Conservation (phyloP, 2,113 vertebrate species). For the Mastomys coucha region DNA sequence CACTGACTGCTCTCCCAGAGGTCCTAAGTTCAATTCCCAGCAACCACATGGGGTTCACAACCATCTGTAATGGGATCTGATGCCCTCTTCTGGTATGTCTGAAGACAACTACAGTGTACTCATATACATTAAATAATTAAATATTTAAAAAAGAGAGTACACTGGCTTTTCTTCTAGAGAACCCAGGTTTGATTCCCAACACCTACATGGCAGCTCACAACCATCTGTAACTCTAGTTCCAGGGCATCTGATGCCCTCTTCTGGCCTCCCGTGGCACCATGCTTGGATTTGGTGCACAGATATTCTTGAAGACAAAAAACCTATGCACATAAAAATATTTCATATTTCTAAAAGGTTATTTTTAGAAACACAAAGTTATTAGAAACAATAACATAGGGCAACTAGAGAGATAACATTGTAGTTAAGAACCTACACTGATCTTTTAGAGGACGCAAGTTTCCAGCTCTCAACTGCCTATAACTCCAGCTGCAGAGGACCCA, state of each 20-base stretch:
- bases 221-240: background rate
- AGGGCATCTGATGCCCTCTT: background rate
- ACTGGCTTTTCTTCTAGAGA: too few species aligned
- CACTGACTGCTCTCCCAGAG: too few species aligned
- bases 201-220: background rate
- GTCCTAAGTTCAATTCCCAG: too few species aligned
- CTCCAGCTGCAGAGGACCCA: background rate
- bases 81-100: too few species aligned
- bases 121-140: too few species aligned
- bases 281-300: background rate
- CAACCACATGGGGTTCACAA: too few species aligned
- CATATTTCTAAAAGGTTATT: slow-evolving; percentile 38
- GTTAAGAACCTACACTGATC: background rate
- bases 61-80: too few species aligned
- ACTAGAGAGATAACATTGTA: background rate
- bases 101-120: too few species aligned
- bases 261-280: background rate
- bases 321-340: background rate
- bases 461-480: background rate
- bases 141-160: too few species aligned
- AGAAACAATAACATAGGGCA: background rate
- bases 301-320: background rate
- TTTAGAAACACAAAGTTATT: slow-evolving; percentile 20
- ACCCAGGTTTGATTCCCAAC: background rate
- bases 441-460: background rate